A percentile compares a stretch with the other conserved stretches of the same genome.
phyloP scores from a whole-genome alignment of 1,140 invertebrate species.

The Parasteatoda tepidariorum region DNA sequence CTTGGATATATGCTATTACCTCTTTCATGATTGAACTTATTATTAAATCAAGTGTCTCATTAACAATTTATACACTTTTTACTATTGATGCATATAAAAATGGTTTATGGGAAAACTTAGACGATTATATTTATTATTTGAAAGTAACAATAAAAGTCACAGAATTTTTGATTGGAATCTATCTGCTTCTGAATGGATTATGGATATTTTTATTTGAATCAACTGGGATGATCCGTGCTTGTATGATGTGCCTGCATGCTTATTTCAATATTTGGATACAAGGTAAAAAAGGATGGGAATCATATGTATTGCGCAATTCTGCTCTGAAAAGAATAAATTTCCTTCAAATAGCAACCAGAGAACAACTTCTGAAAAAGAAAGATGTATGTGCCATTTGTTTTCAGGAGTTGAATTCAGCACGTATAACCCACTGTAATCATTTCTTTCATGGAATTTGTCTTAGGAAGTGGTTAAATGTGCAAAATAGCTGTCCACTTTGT shows the following conservation, averaged over 20 bases:
- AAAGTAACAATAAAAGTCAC: conserved; percentile 80
- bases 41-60: conserved; percentile 78
- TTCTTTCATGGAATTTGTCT: conserved; percentile 95
- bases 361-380: conserved; percentile 80
- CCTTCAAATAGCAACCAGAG: conserved; percentile 82
- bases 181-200: conserved; percentile 93
- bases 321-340: conserved; percentile 94
- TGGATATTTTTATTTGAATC: conserved; percentile 93
- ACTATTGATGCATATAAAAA: conserved; percentile 87
- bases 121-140: conserved; percentile 95
- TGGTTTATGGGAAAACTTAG: conserved; percentile 91
- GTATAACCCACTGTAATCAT: conserved; percentile 92
- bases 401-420: conserved; percentile 90
- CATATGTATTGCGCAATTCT: conserved; percentile 90
- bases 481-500: conserved; percentile 73
- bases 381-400: conserved; percentile 98
- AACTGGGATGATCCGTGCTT: conserved; percentile 86
- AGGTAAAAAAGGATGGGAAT: conserved; percentile 89
- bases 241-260: conserved; percentile 95
- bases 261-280: conserved; percentile 98
- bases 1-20: conserved; percentile 90
- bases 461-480: conserved; percentile 94
- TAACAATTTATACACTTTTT: conserved; percentile 89
- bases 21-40: conserved; percentile 87
- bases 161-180: conserved; percentile 96